Percentiles rank a stretch among this genome's conserved stretches.
Evolutionary conservation across 2,888 invertebrate species (phyloP).

Genomic region (Arge pagana): DNA sequence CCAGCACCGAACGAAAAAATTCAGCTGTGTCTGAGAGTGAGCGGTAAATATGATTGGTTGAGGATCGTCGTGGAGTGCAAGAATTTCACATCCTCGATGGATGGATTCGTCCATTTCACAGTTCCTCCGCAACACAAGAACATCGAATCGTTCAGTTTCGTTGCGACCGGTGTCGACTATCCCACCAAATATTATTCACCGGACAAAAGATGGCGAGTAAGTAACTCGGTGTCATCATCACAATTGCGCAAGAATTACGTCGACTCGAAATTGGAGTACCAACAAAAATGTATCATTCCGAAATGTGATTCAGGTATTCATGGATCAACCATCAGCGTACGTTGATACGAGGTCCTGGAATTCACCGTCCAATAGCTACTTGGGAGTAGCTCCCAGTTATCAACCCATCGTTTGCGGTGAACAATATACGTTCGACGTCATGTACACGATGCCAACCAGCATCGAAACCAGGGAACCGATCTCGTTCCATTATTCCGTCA

Average conservation of each 20-base stretch:
- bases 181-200: conserved; percentile 56
- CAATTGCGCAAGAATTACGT: neutral
- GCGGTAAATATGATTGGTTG: conserved; percentile 50
- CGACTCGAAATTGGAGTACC: too few relatives aligned
- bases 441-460: conserved; percentile 48
- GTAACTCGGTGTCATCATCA: neutral
- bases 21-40: conserved; percentile 51
- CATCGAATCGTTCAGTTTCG: conserved; percentile 48
- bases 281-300: too few relatives aligned
- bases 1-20: conserved; percentile 53
- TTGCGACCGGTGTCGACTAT: conserved; percentile 53
- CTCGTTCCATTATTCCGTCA: conserved; percentile 52
- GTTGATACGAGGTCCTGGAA: conserved; percentile 54
- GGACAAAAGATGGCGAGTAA: conserved; percentile 54
- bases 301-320: conserved; percentile 47
- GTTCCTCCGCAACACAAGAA: conserved; percentile 54
- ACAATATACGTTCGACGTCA: conserved; percentile 54
- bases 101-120: conserved; percentile 54
- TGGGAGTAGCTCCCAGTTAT: conserved; percentile 48
- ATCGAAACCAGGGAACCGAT: conserved; percentile 40
- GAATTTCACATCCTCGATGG: conserved; percentile 51
- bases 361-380: conserved; percentile 51
- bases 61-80: conserved; percentile 52
- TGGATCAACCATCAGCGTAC: conserved; percentile 53
- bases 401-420: conserved; percentile 53